Percentiles rank a stretch among this genome's conserved stretches.
Evolutionary conservation across 1,140 invertebrate genomes (phyloP).

Genomic region (Radopholus similis): DNA sequence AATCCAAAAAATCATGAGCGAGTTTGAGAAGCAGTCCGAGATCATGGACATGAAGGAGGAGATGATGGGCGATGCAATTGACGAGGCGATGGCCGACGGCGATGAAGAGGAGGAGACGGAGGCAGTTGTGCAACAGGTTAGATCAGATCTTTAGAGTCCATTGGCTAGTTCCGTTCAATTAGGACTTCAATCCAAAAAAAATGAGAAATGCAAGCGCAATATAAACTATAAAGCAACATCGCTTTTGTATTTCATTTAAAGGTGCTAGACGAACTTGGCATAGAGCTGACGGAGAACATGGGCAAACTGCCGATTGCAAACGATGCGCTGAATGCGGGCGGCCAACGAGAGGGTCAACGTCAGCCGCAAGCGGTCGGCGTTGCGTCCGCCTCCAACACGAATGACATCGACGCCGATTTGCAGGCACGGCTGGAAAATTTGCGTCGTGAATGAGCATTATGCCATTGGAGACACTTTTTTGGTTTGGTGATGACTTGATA

Average conservation of each 20-base stretch:
- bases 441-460: constrained; percentile 22
- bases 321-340: constrained; percentile 63
- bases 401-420: constrained; percentile 41
- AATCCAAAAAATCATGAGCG: constrained; percentile 96
- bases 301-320: constrained; percentile 76
- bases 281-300: constrained; percentile 84
- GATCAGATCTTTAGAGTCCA: neutral
- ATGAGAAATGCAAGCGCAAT: constrained; percentile 2
- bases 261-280: constrained; percentile 90
- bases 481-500: too few relatives aligned
- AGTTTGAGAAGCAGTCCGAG: constrained; percentile 98
- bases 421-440: constrained; percentile 43
- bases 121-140: constrained; percentile 51
- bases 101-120: constrained; percentile 91
- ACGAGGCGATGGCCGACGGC: constrained; percentile 97
- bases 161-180: constrained; percentile 13
- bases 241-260: too few relatives aligned
- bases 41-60: constrained; percentile 99
- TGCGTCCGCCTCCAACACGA: neutral
- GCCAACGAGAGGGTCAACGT: neutral
- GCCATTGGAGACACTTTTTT: too few relatives aligned
- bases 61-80: constrained; percentile 99
- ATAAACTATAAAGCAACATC: neutral
- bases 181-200: neutral
- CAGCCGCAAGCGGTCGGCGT: constrained; percentile 28